Percentiles rank a stretch among this genome's conserved stretches.
phyloP scores from a whole-genome alignment of 2,113 vertebrate species.

The Cygnus buccinator region DNA sequence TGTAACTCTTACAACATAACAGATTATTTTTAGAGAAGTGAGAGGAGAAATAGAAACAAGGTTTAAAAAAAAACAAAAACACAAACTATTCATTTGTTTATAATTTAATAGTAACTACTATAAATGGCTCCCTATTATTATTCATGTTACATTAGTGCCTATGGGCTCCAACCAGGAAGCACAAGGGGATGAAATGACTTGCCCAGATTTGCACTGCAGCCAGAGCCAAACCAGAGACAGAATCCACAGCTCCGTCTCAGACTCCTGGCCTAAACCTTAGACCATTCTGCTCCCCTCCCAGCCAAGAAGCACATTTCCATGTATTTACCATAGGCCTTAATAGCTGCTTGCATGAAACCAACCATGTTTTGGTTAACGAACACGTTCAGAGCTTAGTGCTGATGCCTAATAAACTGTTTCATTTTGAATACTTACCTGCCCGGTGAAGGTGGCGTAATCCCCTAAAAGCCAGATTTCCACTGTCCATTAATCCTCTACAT shows the following conservation, averaged over 20 bases:
- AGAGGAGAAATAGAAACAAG: not conserved
- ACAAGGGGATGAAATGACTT: slow-evolving; percentile 2
- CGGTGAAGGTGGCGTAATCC: slow-evolving; percentile 41
- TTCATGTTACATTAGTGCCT: not conserved
- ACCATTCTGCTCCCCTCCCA: not conserved
- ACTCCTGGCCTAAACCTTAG: not conserved
- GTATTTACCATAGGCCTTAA: not conserved
- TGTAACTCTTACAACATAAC: not conserved
- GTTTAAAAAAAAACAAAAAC: not conserved
- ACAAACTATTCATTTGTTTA: not conserved
- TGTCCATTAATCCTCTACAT: not conserved
- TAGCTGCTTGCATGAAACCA: not conserved
- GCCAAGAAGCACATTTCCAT: slow-evolving; percentile 33
- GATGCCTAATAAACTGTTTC: slow-evolving; percentile 49
- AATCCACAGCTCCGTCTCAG: not conserved
- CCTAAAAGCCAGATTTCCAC: slow-evolving; percentile 25
- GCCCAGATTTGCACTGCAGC: slow-evolving; percentile 8
- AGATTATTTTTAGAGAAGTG: not conserved
- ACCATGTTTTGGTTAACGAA: slow-evolving; percentile 10
- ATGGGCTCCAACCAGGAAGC: slow-evolving; percentile 1
- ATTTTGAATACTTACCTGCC: slow-evolving; percentile 21
- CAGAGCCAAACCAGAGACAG: not conserved
- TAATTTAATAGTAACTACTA: not conserved
- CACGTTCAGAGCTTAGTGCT: not conserved
- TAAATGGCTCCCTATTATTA: not conserved